phyloP scores from a whole-genome alignment of 1,140 invertebrate genomes.

The Achatina immaculata region DNA sequence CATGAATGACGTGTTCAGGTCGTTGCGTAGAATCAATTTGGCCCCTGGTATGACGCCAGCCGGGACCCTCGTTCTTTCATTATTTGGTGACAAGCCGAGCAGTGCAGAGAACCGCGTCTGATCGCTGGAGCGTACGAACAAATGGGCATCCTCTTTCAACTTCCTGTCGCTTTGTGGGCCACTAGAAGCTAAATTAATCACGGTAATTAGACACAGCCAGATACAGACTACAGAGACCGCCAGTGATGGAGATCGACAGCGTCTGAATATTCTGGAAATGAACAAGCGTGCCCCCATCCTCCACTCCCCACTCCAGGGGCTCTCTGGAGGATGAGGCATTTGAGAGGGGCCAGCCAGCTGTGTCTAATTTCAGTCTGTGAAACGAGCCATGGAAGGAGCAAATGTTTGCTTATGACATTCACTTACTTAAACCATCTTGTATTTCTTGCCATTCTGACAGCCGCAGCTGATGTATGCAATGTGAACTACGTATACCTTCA shows the following conservation, averaged over 20 bases:
- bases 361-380: not conserved
- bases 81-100: not conserved
- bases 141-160: not conserved
- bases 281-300: constrained; percentile 14
- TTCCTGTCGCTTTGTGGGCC: not conserved
- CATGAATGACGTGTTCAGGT: not conserved
- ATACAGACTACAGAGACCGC: not conserved
- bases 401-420: not conserved
- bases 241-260: not conserved
- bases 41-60: not conserved
- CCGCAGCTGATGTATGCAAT: too few relatives aligned
- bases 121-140: not conserved
- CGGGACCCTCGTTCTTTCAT: not conserved
- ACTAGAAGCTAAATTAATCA: constrained; percentile 21
- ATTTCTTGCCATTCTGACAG: too few relatives aligned
- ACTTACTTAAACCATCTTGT: not conserved
- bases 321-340: constrained; percentile 4
- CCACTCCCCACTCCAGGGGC: not conserved
- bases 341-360: not conserved
- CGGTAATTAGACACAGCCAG: constrained; percentile 23
- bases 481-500: too few relatives aligned
- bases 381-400: not conserved
- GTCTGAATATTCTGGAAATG: not conserved
- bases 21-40: not conserved
- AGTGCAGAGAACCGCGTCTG: not conserved